Evolutionary conservation across 1,140 invertebrate genomes (phyloP).

Genomic region (Nasonia longicornis): DNA sequence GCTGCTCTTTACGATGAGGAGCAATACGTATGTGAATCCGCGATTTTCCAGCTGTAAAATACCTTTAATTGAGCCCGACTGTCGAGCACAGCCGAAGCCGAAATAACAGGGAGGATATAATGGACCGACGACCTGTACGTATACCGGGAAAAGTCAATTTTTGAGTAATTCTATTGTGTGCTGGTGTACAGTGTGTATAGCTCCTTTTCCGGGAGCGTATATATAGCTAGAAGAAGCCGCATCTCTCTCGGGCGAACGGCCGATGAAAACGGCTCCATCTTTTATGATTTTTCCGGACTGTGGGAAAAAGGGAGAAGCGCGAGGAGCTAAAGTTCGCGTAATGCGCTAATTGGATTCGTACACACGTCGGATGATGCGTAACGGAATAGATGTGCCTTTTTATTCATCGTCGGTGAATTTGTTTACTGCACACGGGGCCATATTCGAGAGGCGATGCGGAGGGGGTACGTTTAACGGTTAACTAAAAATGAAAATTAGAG

Average conservation of each 20-base stretch:
- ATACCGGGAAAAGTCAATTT: not conserved
- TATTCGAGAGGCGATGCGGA: too few species aligned
- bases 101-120: not conserved
- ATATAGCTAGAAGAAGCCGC: not conserved
- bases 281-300: not conserved
- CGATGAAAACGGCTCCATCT: not conserved
- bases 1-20: not conserved
- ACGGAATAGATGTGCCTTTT: not conserved
- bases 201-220: not conserved
- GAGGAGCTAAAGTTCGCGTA: not conserved
- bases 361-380: not conserved
- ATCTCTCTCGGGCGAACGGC: not conserved
- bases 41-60: constrained; percentile 14
- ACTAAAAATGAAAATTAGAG: not conserved
- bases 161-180: not conserved
- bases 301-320: not conserved
- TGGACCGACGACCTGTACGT: not conserved
- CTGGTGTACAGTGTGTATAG: not conserved
- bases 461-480: not conserved
- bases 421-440: not conserved
- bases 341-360: not conserved
- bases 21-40: not conserved
- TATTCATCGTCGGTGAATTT: not conserved
- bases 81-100: not conserved
- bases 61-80: constrained; percentile 1